Evolutionary conservation across 2,888 invertebrate species (phyloP), one percentile per base, ranked within the genome.

Genomic region (Oxytorus armatus): DNA sequence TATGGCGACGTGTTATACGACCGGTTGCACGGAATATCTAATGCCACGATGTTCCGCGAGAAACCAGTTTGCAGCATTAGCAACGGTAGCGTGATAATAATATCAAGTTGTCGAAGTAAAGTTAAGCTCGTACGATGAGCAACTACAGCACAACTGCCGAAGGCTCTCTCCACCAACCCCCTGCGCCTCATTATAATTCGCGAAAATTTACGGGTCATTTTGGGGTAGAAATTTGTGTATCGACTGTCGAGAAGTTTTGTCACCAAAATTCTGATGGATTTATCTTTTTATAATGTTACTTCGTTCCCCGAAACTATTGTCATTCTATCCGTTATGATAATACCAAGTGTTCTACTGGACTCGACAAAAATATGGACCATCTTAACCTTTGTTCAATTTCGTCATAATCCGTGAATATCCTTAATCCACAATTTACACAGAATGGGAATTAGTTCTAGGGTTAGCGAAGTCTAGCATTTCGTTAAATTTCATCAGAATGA

Each of bases 81-180:
- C 82, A 84, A 77, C 83, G 74, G 10, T 77, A 82, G 79, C 84
- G 79, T 83, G 83, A 82, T 83, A 84, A 84, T 83, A 85, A 86
- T 83, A 84, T 83, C 83, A 80, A 79, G 63, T 79, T 79, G 72
- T 76, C 75, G 69, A 55, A 72, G 14, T 70, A 39, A 39, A 75
- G 68, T 63, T 73, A 66, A 75, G 61, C 77, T 69, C 23, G 79
- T 53, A 77, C 77, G 53, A 51, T 57, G 42, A 55, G 44, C 61
- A 68, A 80, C 80, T 78, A 53, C 63, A 49, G 69, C 76, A 47
- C 55, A 68, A 80, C 49, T 57, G 63, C 47, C 72, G 44, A 73
- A 75, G 69, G 55, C 69, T 49, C 25, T 61, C 57, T n/a, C n/a
- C n/a, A n/a, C n/a, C n/a, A n/a, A n/a, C n/a, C n/a, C n/a, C n/a